phyloP scores from a whole-genome alignment of 2,888 invertebrate species.

The Bellardia pandia region DNA sequence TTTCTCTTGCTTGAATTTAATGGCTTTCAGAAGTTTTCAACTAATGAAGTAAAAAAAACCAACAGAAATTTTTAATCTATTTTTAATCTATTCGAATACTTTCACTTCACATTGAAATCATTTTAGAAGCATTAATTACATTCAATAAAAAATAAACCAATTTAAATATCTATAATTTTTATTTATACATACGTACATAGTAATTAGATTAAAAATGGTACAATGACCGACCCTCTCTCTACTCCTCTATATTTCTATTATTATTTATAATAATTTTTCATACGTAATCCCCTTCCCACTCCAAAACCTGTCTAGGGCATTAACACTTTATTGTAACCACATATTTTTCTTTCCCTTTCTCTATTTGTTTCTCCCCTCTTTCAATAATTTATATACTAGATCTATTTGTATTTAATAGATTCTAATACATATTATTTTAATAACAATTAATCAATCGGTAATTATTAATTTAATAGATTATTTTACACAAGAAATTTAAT shows the following conservation, averaged over 20 bases:
- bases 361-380: not conserved
- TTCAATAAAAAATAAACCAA: no score
- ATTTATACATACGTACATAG: no score
- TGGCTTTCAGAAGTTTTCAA: no score
- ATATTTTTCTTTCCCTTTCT: not conserved
- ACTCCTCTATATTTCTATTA: no score
- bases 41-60: no score
- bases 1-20: no score
- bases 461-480: constrained; percentile 6
- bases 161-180: no score
- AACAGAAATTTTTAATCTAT: no score
- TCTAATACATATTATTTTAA: not conserved
- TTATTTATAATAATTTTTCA: no score
- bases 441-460: not conserved
- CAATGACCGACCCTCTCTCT: not conserved
- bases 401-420: not conserved
- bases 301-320: not conserved
- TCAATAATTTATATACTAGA: not conserved
- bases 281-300: not conserved
- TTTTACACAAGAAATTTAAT: constrained; percentile 9
- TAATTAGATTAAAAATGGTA: not conserved
- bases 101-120: no score
- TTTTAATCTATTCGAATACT: no score
- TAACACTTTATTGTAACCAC: not conserved
- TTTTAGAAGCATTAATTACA: no score